phyloP scores from a whole-genome alignment of 2,888 invertebrate genomes.

The Stegana nigrithorax region DNA sequence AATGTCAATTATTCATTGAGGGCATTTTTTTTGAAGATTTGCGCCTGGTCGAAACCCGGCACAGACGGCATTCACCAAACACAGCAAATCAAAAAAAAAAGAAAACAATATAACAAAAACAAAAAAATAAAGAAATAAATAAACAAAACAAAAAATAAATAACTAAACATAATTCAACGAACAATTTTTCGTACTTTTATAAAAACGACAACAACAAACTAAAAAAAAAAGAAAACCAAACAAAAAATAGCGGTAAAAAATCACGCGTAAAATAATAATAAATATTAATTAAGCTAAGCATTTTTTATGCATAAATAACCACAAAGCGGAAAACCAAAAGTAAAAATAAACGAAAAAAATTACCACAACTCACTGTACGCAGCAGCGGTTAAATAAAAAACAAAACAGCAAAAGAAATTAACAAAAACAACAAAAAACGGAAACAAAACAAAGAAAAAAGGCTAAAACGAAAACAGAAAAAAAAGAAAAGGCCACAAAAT shows the following conservation, averaged over 20 bases:
- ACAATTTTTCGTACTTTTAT: slow-evolving; percentile 26
- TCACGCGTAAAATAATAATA: slow-evolving; percentile 22
- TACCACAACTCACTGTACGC: background rate
- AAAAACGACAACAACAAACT: slow-evolving; percentile 31
- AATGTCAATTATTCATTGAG: slow-evolving; percentile 40
- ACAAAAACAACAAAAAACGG: slow-evolving; percentile 1
- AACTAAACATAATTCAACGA: slow-evolving; percentile 29
- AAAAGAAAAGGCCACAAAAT: slow-evolving; percentile 64
- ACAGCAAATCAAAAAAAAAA: slow-evolving; percentile 39
- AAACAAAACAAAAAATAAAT: slow-evolving; percentile 22
- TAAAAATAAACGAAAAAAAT: background rate
- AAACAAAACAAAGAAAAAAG: slow-evolving; percentile 39
- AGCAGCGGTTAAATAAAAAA: background rate
- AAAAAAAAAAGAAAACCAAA: slow-evolving; percentile 15
- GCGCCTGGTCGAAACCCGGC: slow-evolving; percentile 48
- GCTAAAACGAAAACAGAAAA: slow-evolving; percentile 52
- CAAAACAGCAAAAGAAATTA: slow-evolving; percentile 9
- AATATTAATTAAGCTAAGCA: slow-evolving; percentile 43
- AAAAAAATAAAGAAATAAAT: slow-evolving; percentile 27
- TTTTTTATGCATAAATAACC: slow-evolving; percentile 34
- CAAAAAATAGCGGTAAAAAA: slow-evolving; percentile 1
- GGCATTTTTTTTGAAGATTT: slow-evolving; percentile 44
- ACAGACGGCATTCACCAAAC: slow-evolving; percentile 69
- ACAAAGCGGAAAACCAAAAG: slow-evolving; percentile 11
- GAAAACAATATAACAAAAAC: slow-evolving; percentile 31